Base-by-base conservation (phyloP, 2,797 vertebrate species). In the Microctenopoma steveboyesi region DNA sequence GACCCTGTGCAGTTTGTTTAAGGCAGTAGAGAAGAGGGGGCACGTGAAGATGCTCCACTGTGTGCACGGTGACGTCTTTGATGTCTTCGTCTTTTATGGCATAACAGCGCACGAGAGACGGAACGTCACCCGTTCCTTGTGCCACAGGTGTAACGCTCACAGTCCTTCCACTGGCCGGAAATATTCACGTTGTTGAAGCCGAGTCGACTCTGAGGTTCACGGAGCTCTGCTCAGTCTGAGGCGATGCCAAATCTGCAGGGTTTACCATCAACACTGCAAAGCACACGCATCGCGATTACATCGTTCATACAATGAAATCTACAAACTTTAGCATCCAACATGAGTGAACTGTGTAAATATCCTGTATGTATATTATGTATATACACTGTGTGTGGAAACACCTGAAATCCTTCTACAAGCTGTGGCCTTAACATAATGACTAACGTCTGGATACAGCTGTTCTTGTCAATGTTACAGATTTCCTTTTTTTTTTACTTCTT, bases 101-200 rank as follows among this genome's bases (percentile, higher is more conserved):
- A 28, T 13, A 4, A 0, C 37, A 50, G 0, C 40, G 28, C 61
- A 0, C 43, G 16, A 39, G 25, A 59, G 18, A 14, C 14, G 11
- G 54, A 59, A 42, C 43, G 61, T 48, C 33, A 43, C 0, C 45
- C 0, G 55, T n/a, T 59, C 50, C 33, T 64, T 43, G 46, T 40
- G 51, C 30, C 47, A 58, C 37, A 50, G 22, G 69, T 0, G 50
- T 64, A 28, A 46, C 47, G 35, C 57, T 50, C 62, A 39, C 58
- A 39, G 25, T 33, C 5, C 18, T 53, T 30, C 45, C 55, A 18
- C 68, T 51, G 6, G 48, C 0, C 50, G 48, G 55, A 16, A 82
- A 85, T 67, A 74, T 88, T 89, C 76, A 82, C 79, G 75, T 74
- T 80, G 56, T 37, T 59, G 62, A 78, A 53, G 51, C 64, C 30